These are phyloP conservation scores for Nothocercus nigrocapillus DNA, from an alignment of 2,113 vertebrate species.

Conservation along the genomic window DNA sequence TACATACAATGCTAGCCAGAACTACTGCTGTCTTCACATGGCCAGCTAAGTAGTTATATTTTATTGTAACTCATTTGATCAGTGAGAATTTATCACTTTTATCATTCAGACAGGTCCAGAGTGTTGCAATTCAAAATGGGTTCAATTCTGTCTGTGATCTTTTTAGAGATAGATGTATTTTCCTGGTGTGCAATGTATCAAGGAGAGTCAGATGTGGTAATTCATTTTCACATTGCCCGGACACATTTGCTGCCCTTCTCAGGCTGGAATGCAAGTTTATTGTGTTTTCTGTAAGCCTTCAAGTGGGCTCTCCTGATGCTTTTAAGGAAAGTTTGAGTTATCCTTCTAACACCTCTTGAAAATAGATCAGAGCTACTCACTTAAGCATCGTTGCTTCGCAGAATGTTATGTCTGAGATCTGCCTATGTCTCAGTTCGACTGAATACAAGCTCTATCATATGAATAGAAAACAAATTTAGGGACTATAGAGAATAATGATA, in stretches of 20 bases:
- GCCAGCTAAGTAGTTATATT: background rate
- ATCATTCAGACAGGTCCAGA: background rate
- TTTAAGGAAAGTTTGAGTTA: background rate
- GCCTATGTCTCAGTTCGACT: background rate
- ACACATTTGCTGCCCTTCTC: background rate
- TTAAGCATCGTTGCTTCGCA: background rate
- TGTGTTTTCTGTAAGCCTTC: background rate
- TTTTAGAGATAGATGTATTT: background rate
- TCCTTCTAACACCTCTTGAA: background rate
- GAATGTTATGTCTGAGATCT: background rate
- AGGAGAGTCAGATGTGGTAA: background rate
- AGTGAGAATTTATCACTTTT: background rate
- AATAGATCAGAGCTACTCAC: background rate
- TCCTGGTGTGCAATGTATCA: background rate
- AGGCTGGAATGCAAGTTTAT: background rate
- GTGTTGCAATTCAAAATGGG: background rate
- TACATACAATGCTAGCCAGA: background rate
- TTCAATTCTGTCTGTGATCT: background rate
- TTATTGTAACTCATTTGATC: background rate
- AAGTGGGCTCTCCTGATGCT: background rate
- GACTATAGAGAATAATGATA: background rate
- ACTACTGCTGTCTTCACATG: background rate
- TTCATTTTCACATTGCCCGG: background rate
- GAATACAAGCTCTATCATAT: background rate
- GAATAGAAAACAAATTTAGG: slow-evolving; percentile 5